Base-by-base conservation (phyloP, 37 sponge, comb jelly and placozoan species). In the Beroe ovata region DNA sequence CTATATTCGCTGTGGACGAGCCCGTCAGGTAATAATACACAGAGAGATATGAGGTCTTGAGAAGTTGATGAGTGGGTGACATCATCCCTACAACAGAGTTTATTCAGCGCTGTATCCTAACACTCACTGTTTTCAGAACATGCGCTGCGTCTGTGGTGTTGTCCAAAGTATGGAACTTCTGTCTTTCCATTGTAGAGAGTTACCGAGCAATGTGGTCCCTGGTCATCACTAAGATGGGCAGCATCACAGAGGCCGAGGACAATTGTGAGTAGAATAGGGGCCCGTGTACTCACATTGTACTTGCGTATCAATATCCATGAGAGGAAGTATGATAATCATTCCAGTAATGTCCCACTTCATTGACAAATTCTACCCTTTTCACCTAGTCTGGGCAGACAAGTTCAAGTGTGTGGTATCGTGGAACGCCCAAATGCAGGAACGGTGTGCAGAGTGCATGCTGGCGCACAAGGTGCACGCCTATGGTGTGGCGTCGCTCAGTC, bases 321-420 rank as follows among this genome's bases (percentile, higher is more conserved):
- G n/a, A n/a, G n/a, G n/a, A n/a, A n/a, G n/a, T n/a, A n/a, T n/a
- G n/a, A n/a, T n/a, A n/a, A n/a, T n/a, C n/a, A n/a, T n/a, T n/a
- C n/a, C n/a, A n/a, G n/a, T n/a, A n/a, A n/a, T n/a, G n/a, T n/a
- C n/a, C n/a, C n/a, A n/a, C n/a, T n/a, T n/a, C n/a, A n/a, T n/a
- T n/a, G n/a, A n/a, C n/a, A n/a, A n/a, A n/a, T n/a, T n/a, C n/a
- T n/a, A n/a, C n/a, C n/a, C n/a, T n/a, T n/a, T n/a, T n/a, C n/a
- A n/a, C n/a, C n/a, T n/a, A 77, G 84, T 77, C 38, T 77, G 84
- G 84, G 1, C 42, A 40, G 84, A 77, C 22, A 77, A 77, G 54
- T 39, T 77, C 25, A 77, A 77, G 38, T 42, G 36, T 0, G 84
- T 40, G 26, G 54, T 39, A 0, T 39, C 84, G 16, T 77, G 84